Evolutionary conservation across 2,888 invertebrate genomes (phyloP).

Genomic region (Sisyra terminalis): DNA sequence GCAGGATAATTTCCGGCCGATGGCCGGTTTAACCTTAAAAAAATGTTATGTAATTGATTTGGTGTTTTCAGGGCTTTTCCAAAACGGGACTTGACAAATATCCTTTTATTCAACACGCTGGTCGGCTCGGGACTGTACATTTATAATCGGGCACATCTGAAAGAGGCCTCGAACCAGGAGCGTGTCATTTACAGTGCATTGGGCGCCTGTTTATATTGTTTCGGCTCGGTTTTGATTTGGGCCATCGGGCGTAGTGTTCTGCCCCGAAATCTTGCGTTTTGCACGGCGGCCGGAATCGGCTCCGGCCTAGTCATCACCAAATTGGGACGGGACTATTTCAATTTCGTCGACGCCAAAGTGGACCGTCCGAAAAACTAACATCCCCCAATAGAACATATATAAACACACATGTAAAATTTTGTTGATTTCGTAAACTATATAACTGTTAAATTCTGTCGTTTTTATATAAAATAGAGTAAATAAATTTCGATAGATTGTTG

Average conservation of each 20-base stretch:
- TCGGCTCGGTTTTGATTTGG: conserved; percentile 81
- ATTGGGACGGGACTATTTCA: conserved; percentile 22
- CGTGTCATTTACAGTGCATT: conserved; percentile 47
- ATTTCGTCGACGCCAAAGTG: conserved; percentile 19
- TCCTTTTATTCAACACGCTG: conserved; percentile 63
- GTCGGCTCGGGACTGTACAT: conserved; percentile 72
- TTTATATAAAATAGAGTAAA: too few relatives aligned
- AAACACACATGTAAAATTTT: too few relatives aligned
- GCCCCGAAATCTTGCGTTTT: conserved; percentile 48
- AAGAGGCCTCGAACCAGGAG: conserved; percentile 39
- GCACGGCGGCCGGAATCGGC: conserved; percentile 50
- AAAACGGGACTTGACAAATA: conserved; percentile 61
- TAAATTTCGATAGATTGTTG: too few relatives aligned
- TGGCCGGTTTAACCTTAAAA: neutral
- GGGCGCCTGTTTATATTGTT: conserved; percentile 68
- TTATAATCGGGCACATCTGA: conserved; percentile 63
- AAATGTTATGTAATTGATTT: neutral
- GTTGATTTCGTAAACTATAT: too few relatives aligned
- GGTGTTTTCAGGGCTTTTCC: conserved; percentile 60
- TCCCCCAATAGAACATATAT: too few relatives aligned
- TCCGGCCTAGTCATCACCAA: conserved; percentile 45
- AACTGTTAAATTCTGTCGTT: too few relatives aligned
- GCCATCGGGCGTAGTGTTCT: conserved; percentile 68
- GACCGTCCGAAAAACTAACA: neutral
- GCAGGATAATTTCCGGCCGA: too few relatives aligned